Base-by-base conservation (phyloP, 2,888 invertebrate species). In the Lissonota sp. region DNA sequence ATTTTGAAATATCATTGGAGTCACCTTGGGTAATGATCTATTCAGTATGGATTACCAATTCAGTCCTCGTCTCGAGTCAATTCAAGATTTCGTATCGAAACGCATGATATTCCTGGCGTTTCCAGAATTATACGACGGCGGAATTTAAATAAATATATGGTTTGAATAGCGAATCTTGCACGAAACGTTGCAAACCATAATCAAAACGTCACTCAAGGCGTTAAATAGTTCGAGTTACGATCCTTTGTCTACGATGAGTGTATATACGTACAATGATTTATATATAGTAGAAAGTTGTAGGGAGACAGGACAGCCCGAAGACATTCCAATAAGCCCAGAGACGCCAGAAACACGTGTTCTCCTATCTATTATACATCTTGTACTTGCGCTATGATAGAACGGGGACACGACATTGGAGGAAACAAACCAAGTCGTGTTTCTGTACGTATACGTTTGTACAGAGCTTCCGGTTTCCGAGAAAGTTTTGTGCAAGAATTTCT, bases 241-340 rank as follows among this genome's bases (percentile, higher is more conserved):
- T 51, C 53, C 40, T 66, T 66, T 66, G 53, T 10, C 5, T 8
- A 0, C 8, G 44, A 57, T 6, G 37, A 6, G 10, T 26, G 42
- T n/a, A 39, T 53, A 39, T 37, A 40, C 16, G 42, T 12, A 53
- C 39, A 39, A 51, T n/a, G 26, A 53, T 46, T 14, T 42, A 5
- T 14, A 10, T 6, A 16, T 42, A 14, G 40, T 10, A 60, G n/a
- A 40, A 71, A 77, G 77, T 75, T 75, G 14, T 40, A 5, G 16
- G 14, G n/a, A 70, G n/a, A 26, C 26, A 40, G 40, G 26, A 12
- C 8, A 60, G 12, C 5, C 14, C 66, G 60, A 55, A 72, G 62
- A 69, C 69, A 58, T 77, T 80, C 73, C 77, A 80, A 80, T 73
- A 69, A 80, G 77, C 77, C 26, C 26, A 26, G 72, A 70, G 49